Conservation (phyloP, 2,888 invertebrate genomes). For the Camponotus fellah region DNA sequence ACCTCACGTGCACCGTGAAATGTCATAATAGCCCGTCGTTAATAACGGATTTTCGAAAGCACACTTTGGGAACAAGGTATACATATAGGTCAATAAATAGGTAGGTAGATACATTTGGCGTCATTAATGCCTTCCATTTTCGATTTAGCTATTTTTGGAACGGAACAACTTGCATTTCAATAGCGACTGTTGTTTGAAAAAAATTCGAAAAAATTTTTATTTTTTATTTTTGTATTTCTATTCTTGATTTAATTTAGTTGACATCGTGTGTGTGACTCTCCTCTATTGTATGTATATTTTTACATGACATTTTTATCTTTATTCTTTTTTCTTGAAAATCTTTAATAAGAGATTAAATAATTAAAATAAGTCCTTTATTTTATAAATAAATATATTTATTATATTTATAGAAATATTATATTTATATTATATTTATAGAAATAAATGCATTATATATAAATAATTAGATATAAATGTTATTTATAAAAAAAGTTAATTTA, state of each 20-base stretch:
- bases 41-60: constrained; percentile 80
- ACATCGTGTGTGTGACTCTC: background rate
- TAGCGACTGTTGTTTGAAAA: background rate
- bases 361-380: no score
- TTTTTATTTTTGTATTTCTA: background rate
- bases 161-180: background rate
- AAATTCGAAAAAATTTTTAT: no score
- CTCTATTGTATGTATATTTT: background rate
- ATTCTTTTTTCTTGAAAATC: no score
- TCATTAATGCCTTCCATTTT: background rate
- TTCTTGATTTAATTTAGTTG: background rate
- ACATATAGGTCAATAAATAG: background rate
- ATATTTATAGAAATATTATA: no score
- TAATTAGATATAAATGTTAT: no score
- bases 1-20: constrained; percentile 68
- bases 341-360: no score
- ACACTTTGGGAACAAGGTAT: constrained; percentile 27
- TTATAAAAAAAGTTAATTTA: no score
- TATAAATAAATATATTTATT: no score
- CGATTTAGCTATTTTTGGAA: background rate
- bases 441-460: no score
- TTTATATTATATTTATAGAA: no score
- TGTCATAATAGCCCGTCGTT: constrained; percentile 79
- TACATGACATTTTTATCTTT: no score
- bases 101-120: background rate